Base-by-base conservation (phyloP, 2,113 vertebrate genomes). In the Prinia subflava region DNA sequence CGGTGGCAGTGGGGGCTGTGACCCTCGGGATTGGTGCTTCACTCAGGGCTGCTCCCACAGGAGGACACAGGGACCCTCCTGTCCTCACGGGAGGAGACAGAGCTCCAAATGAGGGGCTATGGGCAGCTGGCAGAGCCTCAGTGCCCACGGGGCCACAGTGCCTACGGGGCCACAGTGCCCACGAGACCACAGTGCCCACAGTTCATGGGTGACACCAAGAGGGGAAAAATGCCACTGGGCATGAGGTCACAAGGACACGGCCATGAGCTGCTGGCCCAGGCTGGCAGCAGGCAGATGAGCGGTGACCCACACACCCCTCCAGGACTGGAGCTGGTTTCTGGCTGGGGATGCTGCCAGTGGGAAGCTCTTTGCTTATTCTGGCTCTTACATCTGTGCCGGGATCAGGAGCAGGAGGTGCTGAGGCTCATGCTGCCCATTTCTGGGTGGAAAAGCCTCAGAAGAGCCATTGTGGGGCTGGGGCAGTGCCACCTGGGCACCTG, bases 11-110 rank as follows among this genome's bases (percentile, higher is more conserved):
- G 14, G 46, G 31, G 39, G 13, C 35, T 35, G 31, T 12, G 6
- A 46, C 33, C 18, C 28, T 24, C 0, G 1, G 30, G 6, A 7
- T 4, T 3, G 15, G 52, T n/a, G 64, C 57, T 42, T 30, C 17
- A 11, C 10, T n/a, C 9, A 3, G 0, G 1, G 21, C 22, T 0
- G 0, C 46, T n/a, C 14, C 41, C 2, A 0, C 1, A 4, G 55
- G 15, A n/a, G 13, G 28, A 33, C 9, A 56, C 53, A 46, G 42
- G 60, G 47, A 69, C 22, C 27, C 69, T 52, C 4, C 1, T 11
- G 35, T 16, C 62, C 79, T 44, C 55, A 7, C 3, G 11, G 6
- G 76, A 41, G 49, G 11, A n/a, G 15, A 55, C 31, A 12, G n/a
- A 27, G 27, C 15, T 20, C 49, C 25, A 21, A 5, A 8, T 4